Evolutionary conservation across 2,113 vertebrate species (phyloP), one percentile per base, ranked within the genome.

Genomic region (Elgaria multicarinata): DNA sequence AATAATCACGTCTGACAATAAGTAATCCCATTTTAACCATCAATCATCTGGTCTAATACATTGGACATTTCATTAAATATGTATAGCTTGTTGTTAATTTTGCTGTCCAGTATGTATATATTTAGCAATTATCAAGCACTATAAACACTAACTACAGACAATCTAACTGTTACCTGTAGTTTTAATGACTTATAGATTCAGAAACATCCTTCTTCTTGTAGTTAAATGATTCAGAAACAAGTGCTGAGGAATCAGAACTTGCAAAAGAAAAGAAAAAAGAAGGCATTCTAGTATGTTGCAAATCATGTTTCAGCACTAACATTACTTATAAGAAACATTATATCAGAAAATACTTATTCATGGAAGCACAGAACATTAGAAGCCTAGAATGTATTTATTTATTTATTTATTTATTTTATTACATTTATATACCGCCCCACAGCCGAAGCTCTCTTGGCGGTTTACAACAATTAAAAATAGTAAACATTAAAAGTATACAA

Each of bases 101-200:
- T 89, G 74, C 83, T 79, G n/a, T 85, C 86, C 66, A 90, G 46
- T 26, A 90, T 84, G 74, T 67, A 36, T 31, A 83, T 91, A 89
- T 88, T 93, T 93, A 53, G 36, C 84, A 77, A 90, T 62, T 72
- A 82, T 7, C 53, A 92, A 80, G 86, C 10, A 10, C 81, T n/a
- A 13, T 9, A 66, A 1, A 93, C 91, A 31, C 72, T 91, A 93
- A 88, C 90, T 91, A 93, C 83, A 94, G 33, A 88, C 64, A 36
- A 81, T 1, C 91, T 81, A 89, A 85, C 62, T 89, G 58, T 86
- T 91, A 91, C 90, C 89, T 86, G 62, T 16, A 84, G 2, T 83
- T 87, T 93, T 91, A 95, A 83, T 72, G 46, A 44, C 83, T 91
- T 31, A 28, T 58, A 86, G 75, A 91, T 6, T 76, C 62, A 85